Conservation (phyloP, 2,797 vertebrate species). For the Neosilurus hyrtlii region DNA sequence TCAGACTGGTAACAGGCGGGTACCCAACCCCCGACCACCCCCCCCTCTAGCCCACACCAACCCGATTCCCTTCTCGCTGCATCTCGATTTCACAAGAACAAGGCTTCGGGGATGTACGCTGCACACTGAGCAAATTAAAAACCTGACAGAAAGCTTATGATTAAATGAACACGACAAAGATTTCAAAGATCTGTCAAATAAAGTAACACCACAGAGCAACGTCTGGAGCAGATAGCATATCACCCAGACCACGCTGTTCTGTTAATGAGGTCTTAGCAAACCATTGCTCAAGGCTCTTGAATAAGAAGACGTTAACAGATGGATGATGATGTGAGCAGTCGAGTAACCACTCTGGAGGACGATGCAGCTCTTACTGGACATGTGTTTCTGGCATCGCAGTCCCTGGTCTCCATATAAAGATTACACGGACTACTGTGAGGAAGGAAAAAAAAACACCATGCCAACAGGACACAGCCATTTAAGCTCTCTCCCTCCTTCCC, state of each 20-base stretch:
- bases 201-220: neutral
- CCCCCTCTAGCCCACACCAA: neutral
- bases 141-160: neutral
- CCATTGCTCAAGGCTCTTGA: conserved; percentile 2
- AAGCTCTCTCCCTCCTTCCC: conserved; percentile 15
- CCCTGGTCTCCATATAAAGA: conserved; percentile 32
- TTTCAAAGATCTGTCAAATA: neutral
- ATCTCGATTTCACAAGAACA: neutral
- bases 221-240: neutral
- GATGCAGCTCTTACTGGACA: conserved; percentile 3
- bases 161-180: neutral
- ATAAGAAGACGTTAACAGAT: conserved; percentile 35
- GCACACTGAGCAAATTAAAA: neutral
- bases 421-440: conserved; percentile 24
- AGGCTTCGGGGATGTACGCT: neutral
- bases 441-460: conserved; percentile 2
- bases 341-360: conserved; percentile 4
- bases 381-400: conserved; percentile 32
- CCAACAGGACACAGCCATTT: conserved; percentile 41
- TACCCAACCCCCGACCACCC: neutral
- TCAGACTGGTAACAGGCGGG: neutral
- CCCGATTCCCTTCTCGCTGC: too few relatives aligned
- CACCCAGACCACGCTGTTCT: neutral
- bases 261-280: conserved; percentile 6
- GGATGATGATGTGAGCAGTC: conserved; percentile 7